Conservation (phyloP, 1,140 invertebrate genomes). For the Leptinotarsa defecta region DNA sequence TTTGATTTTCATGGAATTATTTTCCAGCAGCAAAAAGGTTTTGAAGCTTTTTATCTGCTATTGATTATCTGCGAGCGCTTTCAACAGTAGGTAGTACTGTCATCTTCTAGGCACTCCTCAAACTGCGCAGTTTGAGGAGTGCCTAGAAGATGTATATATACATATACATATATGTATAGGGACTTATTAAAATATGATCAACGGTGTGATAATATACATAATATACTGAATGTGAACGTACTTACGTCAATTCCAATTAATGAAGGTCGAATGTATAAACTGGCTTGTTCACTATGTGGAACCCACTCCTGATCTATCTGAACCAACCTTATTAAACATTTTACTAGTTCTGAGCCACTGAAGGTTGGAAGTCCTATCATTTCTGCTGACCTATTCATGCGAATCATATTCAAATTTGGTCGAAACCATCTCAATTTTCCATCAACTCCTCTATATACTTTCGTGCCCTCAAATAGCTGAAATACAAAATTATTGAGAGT, state of each 20-base stretch:
- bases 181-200: not conserved
- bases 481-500: slow-evolving; percentile 38
- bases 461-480: slow-evolving; percentile 98
- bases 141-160: no score
- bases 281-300: slow-evolving; percentile 84
- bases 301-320: slow-evolving; percentile 97
- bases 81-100: no score
- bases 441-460: slow-evolving; percentile 94
- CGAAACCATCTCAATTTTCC: slow-evolving; percentile 93
- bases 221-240: slow-evolving; percentile 35
- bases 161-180: no score
- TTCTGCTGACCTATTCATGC: slow-evolving; percentile 86
- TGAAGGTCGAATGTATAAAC: slow-evolving; percentile 95
- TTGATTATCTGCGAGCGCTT: no score
- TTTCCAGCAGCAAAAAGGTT: no score
- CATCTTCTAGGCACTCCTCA: no score
- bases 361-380: slow-evolving; percentile 89
- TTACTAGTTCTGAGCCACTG: slow-evolving; percentile 84
- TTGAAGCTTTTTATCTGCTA: no score
- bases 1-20: no score
- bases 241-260: slow-evolving; percentile 95
- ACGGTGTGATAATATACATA: not conserved
- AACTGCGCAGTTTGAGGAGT: no score
- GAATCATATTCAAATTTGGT: slow-evolving; percentile 92
- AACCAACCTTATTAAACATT: slow-evolving; percentile 85